phyloP scores from a whole-genome alignment of 2,113 vertebrate species.

The Addax nasomaculatus region DNA sequence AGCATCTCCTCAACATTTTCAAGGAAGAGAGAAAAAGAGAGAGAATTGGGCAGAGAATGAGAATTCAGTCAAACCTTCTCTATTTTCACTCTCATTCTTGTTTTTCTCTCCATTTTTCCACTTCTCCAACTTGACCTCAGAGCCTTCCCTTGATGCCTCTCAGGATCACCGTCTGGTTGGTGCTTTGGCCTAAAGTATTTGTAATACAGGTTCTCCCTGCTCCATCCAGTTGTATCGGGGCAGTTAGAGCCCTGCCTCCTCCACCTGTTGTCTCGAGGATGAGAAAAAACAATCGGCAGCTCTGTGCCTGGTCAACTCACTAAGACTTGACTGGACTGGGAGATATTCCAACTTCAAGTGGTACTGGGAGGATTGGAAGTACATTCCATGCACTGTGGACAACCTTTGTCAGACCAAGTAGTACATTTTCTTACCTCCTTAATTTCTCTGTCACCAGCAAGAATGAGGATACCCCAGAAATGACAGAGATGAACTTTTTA shows the following conservation, averaged over 20 bases:
- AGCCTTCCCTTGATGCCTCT: not conserved
- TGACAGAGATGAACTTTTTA: not conserved
- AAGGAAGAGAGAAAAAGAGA: not conserved
- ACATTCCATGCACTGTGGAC: not conserved
- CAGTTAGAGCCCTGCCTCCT: not conserved
- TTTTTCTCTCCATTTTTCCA: not conserved
- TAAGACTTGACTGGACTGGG: not conserved
- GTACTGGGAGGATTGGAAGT: not conserved
- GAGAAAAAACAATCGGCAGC: too few relatives aligned
- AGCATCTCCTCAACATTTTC: not conserved
- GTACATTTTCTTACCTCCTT: not conserved
- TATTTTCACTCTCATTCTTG: not conserved
- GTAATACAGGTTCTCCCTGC: not conserved
- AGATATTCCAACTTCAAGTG: not conserved
- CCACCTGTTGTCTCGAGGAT: not conserved
- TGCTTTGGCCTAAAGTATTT: not conserved
- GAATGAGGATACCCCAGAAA: not conserved
- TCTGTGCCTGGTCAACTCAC: not conserved
- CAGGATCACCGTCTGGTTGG: not conserved
- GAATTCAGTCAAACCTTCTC: not conserved
- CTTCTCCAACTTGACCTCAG: not conserved
- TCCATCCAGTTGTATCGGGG: not conserved
- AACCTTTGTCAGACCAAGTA: not conserved
- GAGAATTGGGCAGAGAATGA: not conserved
- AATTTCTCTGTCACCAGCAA: not conserved